Conservation (phyloP, 2,888 invertebrate genomes). For the Drosophila acutilabella region DNA sequence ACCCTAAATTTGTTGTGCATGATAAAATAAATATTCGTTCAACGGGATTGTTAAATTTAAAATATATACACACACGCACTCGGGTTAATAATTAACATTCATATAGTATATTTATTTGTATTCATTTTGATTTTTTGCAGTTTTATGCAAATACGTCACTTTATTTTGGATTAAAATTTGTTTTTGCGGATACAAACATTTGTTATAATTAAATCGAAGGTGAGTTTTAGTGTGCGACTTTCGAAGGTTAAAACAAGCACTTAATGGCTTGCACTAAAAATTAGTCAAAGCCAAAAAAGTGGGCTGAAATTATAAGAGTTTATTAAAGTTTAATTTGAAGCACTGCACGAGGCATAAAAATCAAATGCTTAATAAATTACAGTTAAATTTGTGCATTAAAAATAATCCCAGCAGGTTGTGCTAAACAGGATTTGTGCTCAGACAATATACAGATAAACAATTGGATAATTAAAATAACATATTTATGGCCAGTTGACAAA, state of each 20-base stretch:
- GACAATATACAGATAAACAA: constrained; percentile 37
- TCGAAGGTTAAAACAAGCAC: constrained; percentile 11
- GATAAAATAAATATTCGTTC: not conserved
- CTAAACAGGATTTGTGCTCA: constrained; percentile 18
- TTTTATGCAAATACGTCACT: constrained; percentile 32
- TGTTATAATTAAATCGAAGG: constrained; percentile 44
- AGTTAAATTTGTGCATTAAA: too few species aligned
- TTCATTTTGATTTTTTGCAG: constrained; percentile 48
- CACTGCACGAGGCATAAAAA: not conserved
- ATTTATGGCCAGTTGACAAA: constrained; percentile 41
- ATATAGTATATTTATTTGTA: constrained; percentile 6
- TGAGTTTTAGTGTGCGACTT: constrained; percentile 28
- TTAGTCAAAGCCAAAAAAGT: not conserved
- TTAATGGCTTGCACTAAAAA: constrained; percentile 1
- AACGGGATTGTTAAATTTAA: constrained; percentile 20
- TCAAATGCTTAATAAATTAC: constrained; percentile 4
- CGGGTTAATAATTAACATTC: constrained; percentile 28
- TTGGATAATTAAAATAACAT: constrained; percentile 39
- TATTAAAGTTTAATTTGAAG: not conserved
- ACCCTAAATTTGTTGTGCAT: constrained; percentile 18
- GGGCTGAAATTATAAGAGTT: not conserved
- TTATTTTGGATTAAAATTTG: constrained; percentile 49
- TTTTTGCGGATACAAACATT: constrained; percentile 48
- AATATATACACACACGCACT: constrained; percentile 10
- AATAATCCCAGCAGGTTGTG: not conserved